phyloP scores from a whole-genome alignment of 2,113 vertebrate genomes.

The Nannobrachium achirus region DNA sequence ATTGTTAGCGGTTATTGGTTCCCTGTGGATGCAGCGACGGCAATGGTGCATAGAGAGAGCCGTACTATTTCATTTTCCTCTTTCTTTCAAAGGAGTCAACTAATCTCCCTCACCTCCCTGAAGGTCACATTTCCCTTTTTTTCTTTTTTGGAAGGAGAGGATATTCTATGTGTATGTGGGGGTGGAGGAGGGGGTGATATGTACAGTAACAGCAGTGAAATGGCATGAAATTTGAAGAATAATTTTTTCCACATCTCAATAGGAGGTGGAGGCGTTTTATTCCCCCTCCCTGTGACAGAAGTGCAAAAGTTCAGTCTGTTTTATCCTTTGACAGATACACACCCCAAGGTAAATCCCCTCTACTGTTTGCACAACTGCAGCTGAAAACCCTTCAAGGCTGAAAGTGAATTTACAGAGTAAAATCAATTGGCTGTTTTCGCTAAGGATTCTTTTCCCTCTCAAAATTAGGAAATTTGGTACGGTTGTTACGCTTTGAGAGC shows the following conservation, averaged over 20 bases:
- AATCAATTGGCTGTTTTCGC: slow-evolving; percentile 11
- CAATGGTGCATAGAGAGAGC: slow-evolving; percentile 21
- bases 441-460: slow-evolving; percentile 15
- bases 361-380: slow-evolving; percentile 38
- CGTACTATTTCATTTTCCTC: not conserved
- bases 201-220: slow-evolving; percentile 44
- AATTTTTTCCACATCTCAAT: slow-evolving; percentile 51
- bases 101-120: slow-evolving; percentile 15
- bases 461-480: slow-evolving; percentile 12
- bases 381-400: slow-evolving; percentile 29
- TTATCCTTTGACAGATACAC: slow-evolving; percentile 37
- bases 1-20: slow-evolving; percentile 47
- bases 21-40: slow-evolving; percentile 17
- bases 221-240: slow-evolving; percentile 35
- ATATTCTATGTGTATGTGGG: slow-evolving; percentile 30
- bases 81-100: slow-evolving; percentile 31
- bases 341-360: slow-evolving; percentile 33
- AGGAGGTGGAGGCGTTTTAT: slow-evolving; percentile 22
- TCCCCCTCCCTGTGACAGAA: slow-evolving; percentile 24
- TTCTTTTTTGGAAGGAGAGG: slow-evolving; percentile 54
- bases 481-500: not conserved
- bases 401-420: slow-evolving; percentile 29
- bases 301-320: slow-evolving; percentile 52
- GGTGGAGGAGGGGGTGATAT: slow-evolving; percentile 12
- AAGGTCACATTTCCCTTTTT: slow-evolving; percentile 24